Evolutionary conservation across 2,113 vertebrate species (phyloP), one percentile per base, ranked within the genome.

Genomic region (Rhagologus leucostigma): DNA sequence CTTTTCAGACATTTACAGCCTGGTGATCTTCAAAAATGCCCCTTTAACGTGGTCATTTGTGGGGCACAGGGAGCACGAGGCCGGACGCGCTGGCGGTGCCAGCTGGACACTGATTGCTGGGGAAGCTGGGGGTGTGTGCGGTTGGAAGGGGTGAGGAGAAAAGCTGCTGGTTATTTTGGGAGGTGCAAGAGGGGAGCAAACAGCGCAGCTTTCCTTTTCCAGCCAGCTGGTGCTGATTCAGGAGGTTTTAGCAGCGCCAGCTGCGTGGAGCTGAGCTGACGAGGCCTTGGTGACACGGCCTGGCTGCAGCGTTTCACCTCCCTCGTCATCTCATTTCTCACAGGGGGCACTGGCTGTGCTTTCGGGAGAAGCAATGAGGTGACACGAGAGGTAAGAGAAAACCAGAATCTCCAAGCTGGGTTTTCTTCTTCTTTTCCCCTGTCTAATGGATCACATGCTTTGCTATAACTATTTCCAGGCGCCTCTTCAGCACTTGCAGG

Each of bases 211-310:
- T 92, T 87, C 73, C 85, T 95, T 94, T 79, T 55, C 92, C 90
- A 91, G 68, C 33, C 97, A 94, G 81, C 91, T 96, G 97, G 39
- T 95, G 93, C 89, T 95, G 93, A 94, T 90, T 92, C 92, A 80
- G 89, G 93, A 32, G 59, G 87, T 63, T 91, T 90, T 10, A 69
- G 57, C 90, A 59, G 85, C 1, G 24, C 85, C 88, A 89, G 14
- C 62, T 30, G 78, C 1, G 4, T n/a, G 91, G 92, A 80, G 79
- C 75, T 82, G 91, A 85, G 90, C 94, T 76, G 41, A 17, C 0
- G 5, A 27, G 84, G 78, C 65, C 70, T 46, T 1, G 74, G 77
- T 52, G 73, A 35, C 85, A 33, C 4, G 1, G 30, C 24, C 42
- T 0, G 52, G 78, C 82, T 39, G 11, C 50, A 13, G 49, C 3